Evolutionary conservation across 2,113 vertebrate species (phyloP), one percentile per base, ranked within the genome.

Genomic region (Hemicordylus capensis): DNA sequence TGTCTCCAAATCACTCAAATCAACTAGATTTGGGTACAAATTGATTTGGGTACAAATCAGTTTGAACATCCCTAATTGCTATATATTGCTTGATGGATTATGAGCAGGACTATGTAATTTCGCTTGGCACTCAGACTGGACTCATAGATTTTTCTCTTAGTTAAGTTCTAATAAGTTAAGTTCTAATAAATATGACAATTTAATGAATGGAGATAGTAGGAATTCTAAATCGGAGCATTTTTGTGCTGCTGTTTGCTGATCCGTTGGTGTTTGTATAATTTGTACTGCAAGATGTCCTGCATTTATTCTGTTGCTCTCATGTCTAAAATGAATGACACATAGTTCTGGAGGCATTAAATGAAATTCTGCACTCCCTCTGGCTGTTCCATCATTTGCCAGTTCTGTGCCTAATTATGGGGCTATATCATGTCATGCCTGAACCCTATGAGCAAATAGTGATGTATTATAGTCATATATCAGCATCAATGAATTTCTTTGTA

Each of bases 21-120:
- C n/a, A n/a, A n/a, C n/a, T n/a, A n/a, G n/a, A n/a, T n/a, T n/a
- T n/a, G n/a, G n/a, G n/a, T n/a, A n/a, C n/a, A n/a, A n/a, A n/a
- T n/a, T n/a, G n/a, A n/a, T n/a, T n/a, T n/a, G n/a, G n/a, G n/a
- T n/a, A n/a, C n/a, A n/a, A n/a, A n/a, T n/a, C n/a, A n/a, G n/a
- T n/a, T n/a, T n/a, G n/a, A n/a, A n/a, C n/a, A n/a, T n/a, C n/a
- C n/a, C n/a, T n/a, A 90, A 88, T 88, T 93, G 78, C 88, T n/a
- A 87, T 83, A n/a, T 85, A 85, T 88, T 90, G 89, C 90, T 94
- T 92, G 88, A 83, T 83, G 88, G 88, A 84, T 92, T 93, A 89
- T 93, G 91, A 94, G 91, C 92, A 94, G 73, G 91, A 56, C 85
- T 37, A 76, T 91, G 34, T 64, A 81, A 44, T 5, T 1, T 58